phyloP scores from a whole-genome alignment of 2,797 vertebrate genomes.

The Halcyon leucocephala region DNA sequence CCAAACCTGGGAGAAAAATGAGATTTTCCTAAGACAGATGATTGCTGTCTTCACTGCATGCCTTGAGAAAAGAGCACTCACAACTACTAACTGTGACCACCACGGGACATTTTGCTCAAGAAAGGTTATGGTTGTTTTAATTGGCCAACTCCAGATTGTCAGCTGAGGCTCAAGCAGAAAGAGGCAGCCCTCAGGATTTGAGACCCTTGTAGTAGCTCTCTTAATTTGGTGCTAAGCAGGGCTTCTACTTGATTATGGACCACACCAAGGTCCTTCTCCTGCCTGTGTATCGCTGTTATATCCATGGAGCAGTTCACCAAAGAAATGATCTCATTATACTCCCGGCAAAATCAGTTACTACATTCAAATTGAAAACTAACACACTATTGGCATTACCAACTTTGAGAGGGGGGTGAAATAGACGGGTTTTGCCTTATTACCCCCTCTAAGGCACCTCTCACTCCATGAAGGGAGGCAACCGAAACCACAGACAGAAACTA shows the following conservation, averaged over 20 bases:
- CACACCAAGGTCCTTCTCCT: neutral
- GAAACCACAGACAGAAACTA: too few species aligned
- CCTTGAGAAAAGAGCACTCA: neutral
- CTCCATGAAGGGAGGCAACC: too few species aligned
- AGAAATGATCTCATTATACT: neutral
- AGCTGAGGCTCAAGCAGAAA: neutral
- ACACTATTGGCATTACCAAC: neutral
- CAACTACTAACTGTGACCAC: neutral
- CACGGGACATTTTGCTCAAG: neutral
- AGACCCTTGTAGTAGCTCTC: neutral
- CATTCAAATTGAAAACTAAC: neutral
- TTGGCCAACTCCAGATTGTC: neutral
- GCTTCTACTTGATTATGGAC: neutral
- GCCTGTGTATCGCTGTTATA: neutral
- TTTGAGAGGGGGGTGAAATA: neutral
- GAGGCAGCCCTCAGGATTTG: neutral
- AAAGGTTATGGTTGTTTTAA: neutral
- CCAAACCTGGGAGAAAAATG: neutral
- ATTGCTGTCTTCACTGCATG: neutral
- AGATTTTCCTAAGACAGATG: neutral
- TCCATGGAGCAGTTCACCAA: neutral
- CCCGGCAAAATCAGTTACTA: neutral
- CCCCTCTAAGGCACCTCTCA: too few species aligned
- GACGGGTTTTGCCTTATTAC: too few species aligned
- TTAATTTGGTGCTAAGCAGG: neutral